These are phyloP conservation scores for Morbakka virulenta DNA, from an alignment of 30 jellyfish, hydroid and myxozoan genomes.

Conservation along the genomic window DNA sequence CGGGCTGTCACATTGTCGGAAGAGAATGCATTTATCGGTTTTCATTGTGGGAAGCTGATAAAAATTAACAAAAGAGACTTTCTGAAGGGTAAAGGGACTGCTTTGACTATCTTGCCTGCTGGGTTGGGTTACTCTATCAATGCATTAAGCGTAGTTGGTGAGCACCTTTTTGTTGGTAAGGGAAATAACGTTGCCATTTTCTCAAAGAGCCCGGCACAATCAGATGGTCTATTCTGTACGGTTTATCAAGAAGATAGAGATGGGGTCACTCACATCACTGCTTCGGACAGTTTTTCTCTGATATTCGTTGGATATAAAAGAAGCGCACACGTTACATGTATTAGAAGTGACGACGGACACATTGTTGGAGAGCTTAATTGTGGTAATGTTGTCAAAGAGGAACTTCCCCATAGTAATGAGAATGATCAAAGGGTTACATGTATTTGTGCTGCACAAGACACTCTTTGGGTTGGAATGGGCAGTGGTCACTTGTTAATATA, in stretches of 20 bases:
- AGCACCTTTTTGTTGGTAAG: background rate
- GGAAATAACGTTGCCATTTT: background rate
- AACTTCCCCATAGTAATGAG: slow-evolving; percentile 38
- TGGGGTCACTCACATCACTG: slow-evolving; percentile 26
- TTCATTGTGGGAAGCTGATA: slow-evolving; percentile 50
- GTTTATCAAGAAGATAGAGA: slow-evolving; percentile 16
- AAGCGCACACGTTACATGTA: slow-evolving; percentile 35
- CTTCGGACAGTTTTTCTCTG: slow-evolving; percentile 30
- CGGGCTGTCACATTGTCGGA: slow-evolving; percentile 43
- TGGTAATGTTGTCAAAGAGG: slow-evolving; percentile 32
- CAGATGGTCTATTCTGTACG: background rate
- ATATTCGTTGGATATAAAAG: slow-evolving; percentile 46
- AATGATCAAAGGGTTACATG: slow-evolving; percentile 77
- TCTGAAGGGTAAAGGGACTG: slow-evolving; percentile 52
- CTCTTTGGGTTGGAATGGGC: slow-evolving; percentile 94
- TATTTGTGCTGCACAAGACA: slow-evolving; percentile 63
- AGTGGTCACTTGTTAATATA: slow-evolving; percentile 83
- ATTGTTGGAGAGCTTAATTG: slow-evolving; percentile 39
- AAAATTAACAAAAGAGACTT: slow-evolving; percentile 47
- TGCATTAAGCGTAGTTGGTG: slow-evolving; percentile 32
- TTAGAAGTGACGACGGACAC: slow-evolving; percentile 1
- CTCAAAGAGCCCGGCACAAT: background rate
- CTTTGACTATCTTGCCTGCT: slow-evolving; percentile 5
- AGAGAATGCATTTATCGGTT: slow-evolving; percentile 65
- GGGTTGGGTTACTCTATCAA: slow-evolving; percentile 37